A percentile compares a stretch with the other conserved stretches of the same genome.
phyloP scores from a whole-genome alignment of 2,888 invertebrate genomes.

The Troides helena region DNA sequence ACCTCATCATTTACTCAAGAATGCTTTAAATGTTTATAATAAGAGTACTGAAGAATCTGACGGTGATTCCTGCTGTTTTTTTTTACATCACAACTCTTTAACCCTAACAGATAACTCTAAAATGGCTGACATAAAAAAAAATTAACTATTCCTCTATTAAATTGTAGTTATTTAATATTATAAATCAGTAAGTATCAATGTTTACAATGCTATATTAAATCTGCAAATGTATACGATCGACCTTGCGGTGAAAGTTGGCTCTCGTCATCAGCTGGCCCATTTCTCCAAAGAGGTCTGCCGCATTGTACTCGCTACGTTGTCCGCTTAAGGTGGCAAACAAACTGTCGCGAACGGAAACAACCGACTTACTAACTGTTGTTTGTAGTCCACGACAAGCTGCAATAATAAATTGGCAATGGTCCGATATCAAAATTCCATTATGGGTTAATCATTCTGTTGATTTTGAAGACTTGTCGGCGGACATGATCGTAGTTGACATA shows the following conservation, averaged over 20 bases:
- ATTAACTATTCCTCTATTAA: too few relatives aligned
- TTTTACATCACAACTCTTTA: too few relatives aligned
- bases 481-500: too few relatives aligned
- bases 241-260: conserved; percentile 44
- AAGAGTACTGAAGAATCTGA: too few relatives aligned
- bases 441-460: not conserved
- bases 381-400: not conserved
- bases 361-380: not conserved
- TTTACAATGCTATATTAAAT: not conserved
- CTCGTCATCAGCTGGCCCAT: conserved; percentile 28
- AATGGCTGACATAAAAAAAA: too few relatives aligned
- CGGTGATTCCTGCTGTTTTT: too few relatives aligned
- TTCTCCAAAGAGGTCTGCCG: conserved; percentile 27
- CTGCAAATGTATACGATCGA: conserved; percentile 30
- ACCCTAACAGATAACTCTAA: too few relatives aligned
- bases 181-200: not conserved
- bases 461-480: not conserved
- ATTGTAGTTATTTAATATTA: not conserved
- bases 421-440: not conserved
- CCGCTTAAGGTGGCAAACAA: conserved; percentile 14
- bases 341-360: conserved; percentile 17
- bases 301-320: conserved; percentile 10
- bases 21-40: too few relatives aligned
- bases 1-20: too few relatives aligned
- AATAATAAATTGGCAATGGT: not conserved